phyloP scores from a whole-genome alignment of 2,888 invertebrate species.

The Subacronicta megacephala region DNA sequence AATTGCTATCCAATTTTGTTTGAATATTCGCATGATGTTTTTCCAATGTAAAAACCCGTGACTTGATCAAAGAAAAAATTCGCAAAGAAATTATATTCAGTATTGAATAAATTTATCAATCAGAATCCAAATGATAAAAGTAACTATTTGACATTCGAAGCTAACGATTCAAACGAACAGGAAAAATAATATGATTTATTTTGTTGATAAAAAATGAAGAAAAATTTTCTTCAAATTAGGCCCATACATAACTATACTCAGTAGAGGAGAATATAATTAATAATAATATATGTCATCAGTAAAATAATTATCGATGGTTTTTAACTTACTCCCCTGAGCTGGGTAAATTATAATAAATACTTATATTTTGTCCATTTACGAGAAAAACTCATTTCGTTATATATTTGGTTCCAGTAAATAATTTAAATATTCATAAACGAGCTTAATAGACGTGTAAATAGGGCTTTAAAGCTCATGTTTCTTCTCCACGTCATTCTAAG shows the following conservation, averaged over 20 bases:
- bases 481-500: constrained; percentile 45
- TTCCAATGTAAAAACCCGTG: constrained; percentile 12
- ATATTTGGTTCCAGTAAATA: too few relatives aligned
- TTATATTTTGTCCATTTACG: too few relatives aligned
- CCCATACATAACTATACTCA: too few relatives aligned
- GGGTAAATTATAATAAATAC: too few relatives aligned
- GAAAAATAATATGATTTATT: constrained; percentile 6
- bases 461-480: constrained; percentile 42
- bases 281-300: too few relatives aligned
- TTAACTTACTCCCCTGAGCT: too few relatives aligned
- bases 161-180: constrained; percentile 44
- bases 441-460: neutral
- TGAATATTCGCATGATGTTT: constrained; percentile 24
- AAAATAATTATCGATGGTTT: too few relatives aligned
- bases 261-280: too few relatives aligned
- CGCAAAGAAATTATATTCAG: constrained; percentile 18
- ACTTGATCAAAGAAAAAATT: constrained; percentile 29
- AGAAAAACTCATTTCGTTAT: too few relatives aligned
- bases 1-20: constrained; percentile 39
- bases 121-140: constrained; percentile 42
- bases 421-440: too few relatives aligned
- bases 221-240: too few relatives aligned
- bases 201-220: neutral
- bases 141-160: constrained; percentile 41
- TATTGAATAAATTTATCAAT: constrained; percentile 38